These are phyloP conservation scores for Synanthedon formicaeformis DNA, from an alignment of 2,888 invertebrate species.

Conservation along the genomic window DNA sequence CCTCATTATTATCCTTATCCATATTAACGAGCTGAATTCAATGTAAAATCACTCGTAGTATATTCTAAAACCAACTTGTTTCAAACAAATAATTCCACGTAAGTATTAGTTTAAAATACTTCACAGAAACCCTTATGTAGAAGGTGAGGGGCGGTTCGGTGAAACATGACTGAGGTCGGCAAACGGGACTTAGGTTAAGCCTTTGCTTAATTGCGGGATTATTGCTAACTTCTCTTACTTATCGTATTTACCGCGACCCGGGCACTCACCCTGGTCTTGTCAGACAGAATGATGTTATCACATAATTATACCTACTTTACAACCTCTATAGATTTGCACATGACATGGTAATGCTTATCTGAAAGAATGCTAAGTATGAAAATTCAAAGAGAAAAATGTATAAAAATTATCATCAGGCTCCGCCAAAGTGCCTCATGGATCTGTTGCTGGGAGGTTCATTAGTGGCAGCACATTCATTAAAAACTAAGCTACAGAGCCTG, in stretches of 20 bases:
- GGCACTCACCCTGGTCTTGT: constrained; percentile 1
- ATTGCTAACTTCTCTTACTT: constrained; percentile 37
- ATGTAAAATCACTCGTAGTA: too few relatives aligned
- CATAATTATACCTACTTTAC: constrained; percentile 1
- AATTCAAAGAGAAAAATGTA: too few relatives aligned
- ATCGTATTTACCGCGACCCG: constrained; percentile 34
- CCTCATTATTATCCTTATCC: too few relatives aligned
- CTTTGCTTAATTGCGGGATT: constrained; percentile 44
- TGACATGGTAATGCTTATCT: too few relatives aligned
- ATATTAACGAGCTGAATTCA: too few relatives aligned
- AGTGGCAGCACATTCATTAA: too few relatives aligned
- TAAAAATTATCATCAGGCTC: too few relatives aligned
- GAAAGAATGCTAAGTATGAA: too few relatives aligned
- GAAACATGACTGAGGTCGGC: constrained; percentile 19
- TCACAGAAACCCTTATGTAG: not conserved
- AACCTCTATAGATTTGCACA: not conserved
- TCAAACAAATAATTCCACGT: not conserved
- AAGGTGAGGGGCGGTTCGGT: constrained; percentile 10
- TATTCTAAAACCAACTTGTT: too few relatives aligned
- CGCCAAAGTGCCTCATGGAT: too few relatives aligned
- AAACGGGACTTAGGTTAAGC: constrained; percentile 31
- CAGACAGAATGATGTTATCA: not conserved
- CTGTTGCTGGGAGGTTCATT: too few relatives aligned
- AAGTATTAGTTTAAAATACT: not conserved
- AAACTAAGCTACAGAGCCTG: too few relatives aligned